Conservation (phyloP, 2,113 vertebrate genomes). For the Aptenodytes forsteri region DNA sequence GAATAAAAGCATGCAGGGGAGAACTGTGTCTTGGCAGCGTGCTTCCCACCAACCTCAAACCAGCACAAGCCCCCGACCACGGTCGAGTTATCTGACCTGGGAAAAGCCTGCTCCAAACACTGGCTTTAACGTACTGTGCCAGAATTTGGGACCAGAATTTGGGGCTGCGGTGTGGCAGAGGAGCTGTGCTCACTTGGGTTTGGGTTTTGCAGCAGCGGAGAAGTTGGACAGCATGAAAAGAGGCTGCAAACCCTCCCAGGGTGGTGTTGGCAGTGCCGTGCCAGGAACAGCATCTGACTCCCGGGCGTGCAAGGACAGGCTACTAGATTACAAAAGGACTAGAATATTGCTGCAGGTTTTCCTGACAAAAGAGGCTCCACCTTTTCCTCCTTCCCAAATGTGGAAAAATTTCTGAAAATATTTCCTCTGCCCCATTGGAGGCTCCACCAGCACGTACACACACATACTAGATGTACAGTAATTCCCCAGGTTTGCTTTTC, state of each 20-base stretch:
- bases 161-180: background rate
- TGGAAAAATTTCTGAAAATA: background rate
- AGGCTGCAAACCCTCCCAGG: background rate
- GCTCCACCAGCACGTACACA: background rate
- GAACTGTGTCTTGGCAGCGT: rapidly evolving
- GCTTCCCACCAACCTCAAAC: background rate
- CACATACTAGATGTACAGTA: background rate
- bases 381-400: background rate
- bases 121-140: background rate
- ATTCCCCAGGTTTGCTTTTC: conserved; percentile 18
- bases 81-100: background rate
- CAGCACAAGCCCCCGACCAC: rapidly evolving
- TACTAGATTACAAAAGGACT: background rate
- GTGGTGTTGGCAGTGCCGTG: background rate
- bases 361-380: background rate
- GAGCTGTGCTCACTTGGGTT: rapidly evolving
- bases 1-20: background rate
- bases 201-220: background rate
- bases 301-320: background rate
- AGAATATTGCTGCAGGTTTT: background rate
- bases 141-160: background rate
- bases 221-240: background rate
- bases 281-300: background rate
- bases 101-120: background rate
- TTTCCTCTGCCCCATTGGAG: background rate